These are phyloP conservation scores for Drosophila merina DNA, from an alignment of 2,888 invertebrate genomes.

Conservation along the genomic window DNA sequence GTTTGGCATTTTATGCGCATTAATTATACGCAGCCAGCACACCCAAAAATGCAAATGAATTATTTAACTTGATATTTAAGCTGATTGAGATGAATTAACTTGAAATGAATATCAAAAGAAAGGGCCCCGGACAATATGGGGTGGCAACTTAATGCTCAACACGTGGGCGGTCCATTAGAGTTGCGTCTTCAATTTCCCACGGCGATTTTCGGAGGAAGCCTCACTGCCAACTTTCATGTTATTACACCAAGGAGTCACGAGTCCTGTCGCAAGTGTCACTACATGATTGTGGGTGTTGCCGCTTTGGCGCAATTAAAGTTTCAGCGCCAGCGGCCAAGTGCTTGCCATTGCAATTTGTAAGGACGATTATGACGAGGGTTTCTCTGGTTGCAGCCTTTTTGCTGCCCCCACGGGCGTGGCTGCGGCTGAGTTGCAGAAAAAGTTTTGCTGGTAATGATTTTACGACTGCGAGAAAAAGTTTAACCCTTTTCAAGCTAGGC, in stretches of 20 bases:
- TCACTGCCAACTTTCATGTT: slow-evolving; percentile 9
- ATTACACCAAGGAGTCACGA: slow-evolving; percentile 31
- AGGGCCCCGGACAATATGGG: slow-evolving; percentile 11
- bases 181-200: slow-evolving; percentile 28
- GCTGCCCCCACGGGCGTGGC: slow-evolving; percentile 28
- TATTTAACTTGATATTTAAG: slow-evolving; percentile 72
- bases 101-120: slow-evolving; percentile 54
- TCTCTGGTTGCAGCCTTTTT: background rate
- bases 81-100: slow-evolving; percentile 75
- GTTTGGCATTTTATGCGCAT: slow-evolving; percentile 69
- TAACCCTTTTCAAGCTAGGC: background rate
- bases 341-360: slow-evolving; percentile 37
- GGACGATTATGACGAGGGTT: slow-evolving; percentile 48
- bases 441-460: slow-evolving; percentile 38
- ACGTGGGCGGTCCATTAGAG: slow-evolving; percentile 44
- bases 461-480: slow-evolving; percentile 24
- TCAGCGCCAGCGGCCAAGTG: slow-evolving; percentile 45
- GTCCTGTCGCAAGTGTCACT: slow-evolving; percentile 49
- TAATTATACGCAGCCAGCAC: slow-evolving; percentile 57
- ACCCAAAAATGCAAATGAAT: slow-evolving; percentile 58
- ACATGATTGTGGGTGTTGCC: slow-evolving; percentile 18
- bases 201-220: slow-evolving; percentile 20
- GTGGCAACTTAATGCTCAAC: slow-evolving; percentile 51
- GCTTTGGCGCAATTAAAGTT: slow-evolving; percentile 64
- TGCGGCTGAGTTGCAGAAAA: slow-evolving; percentile 4